Base-by-base conservation (phyloP, 2,113 vertebrate genomes). In the Colinus virginianus region DNA sequence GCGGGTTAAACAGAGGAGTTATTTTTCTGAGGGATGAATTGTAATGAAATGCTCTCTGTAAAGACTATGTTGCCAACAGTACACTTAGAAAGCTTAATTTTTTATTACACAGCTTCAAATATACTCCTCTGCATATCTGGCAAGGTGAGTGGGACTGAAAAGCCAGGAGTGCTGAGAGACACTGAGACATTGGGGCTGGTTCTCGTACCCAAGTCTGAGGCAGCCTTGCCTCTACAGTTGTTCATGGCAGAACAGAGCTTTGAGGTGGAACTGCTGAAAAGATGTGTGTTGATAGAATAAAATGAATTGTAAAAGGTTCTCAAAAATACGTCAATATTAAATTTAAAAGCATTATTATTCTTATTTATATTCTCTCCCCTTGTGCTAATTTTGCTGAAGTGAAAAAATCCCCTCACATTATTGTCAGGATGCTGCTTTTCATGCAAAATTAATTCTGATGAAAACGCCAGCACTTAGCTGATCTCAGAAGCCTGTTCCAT, bases 371-470 rank as follows among this genome's bases (percentile, higher is more conserved):
- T 85, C 68, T 87, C 36, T 30, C 16, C n/a, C 12, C 21, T 51
- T 38, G 36, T 53, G 34, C 49, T 84, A 11, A 70, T 70, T 90
- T 84, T 83, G 78, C 75, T 82, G 83, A 90, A 91, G 69, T 67
- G 51, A 91, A 68, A 86, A 23, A 95, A 87, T 79, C 56, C 55
- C 86, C 78, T 86, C 40, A 20, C 21, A 3, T 85, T 88, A 76
- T 66, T 89, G 78, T 84, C 61, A 78, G 59, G n/a, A 77, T 75
- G 43, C 62, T 90, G 61, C 77, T 95, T 96, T 84, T 48, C 58
- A 75, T 61, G 46, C 67, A 95, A 90, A 96, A 95, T 92, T 93
- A 87, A 87, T 95, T 87, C 40, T 79, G 71, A 45, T 86, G 75
- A 76, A 62, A 96, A 81, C 43, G 81, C 45, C n/a, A 28, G 51